Evolutionary conservation across 2,113 vertebrate genomes (phyloP).

Genomic region (crab-eating macaque (Macaca fascicularis)): T2T-MFA8v1.1 NC_088380.1:132751501-132752000

Average conservation of each 20-base stretch:
- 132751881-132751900: neutral
- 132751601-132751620: fast-evolving
- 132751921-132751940: neutral
- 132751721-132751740: neutral
- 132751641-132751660: neutral
- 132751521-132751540: neutral
- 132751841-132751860: neutral
- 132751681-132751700: neutral
- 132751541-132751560: neutral
- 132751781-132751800: neutral
- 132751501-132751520: neutral
- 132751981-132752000: neutral
- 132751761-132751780: neutral
- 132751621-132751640: neutral
- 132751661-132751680: neutral
- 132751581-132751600: neutral
- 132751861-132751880: neutral
- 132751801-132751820: neutral
- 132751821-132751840: neutral
- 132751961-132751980: neutral
- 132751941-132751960: constrained; percentile 7
- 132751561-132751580: neutral
- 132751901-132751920: constrained; percentile 7
- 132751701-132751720: neutral
- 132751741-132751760: neutral